Evolutionary conservation across 2,797 vertebrate species (phyloP), one percentile per base, ranked within the genome.

Genomic region (Alfaro cultratus): DNA sequence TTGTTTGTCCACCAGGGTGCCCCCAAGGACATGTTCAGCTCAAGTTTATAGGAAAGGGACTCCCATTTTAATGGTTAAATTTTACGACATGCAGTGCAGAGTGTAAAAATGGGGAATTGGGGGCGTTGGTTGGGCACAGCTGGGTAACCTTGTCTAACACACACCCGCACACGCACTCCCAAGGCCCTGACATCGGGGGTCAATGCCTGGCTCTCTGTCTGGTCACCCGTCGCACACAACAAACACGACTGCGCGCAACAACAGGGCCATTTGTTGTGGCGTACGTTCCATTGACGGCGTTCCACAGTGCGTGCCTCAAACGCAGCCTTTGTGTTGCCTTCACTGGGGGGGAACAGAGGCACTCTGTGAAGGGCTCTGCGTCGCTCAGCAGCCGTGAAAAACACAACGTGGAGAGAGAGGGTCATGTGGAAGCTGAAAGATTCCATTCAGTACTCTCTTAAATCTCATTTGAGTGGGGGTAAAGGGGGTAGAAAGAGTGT

Each of bases 201-300:
- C 93, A 95, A 80, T 62, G 81, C 82, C 89, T 94, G 95, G 94
- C 95, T 94, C 94, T 94, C 94, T 92, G 94, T 96, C 96, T 97
- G 89, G 92, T 92, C 92, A 84, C 92, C 91, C 86, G 87, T 91
- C 86, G 36, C 82, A 67, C 89, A 82, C 86, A 83, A 80, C 68
- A 82, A 73, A 73, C 29, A 73, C 47, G 46, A 34, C 31, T 8
- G n/a, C 84, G 74, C 92, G 88, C 89, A 88, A 97, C 95, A 98
- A 96, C 95, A 91, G 90, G 84, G 72, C 88, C 95, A 84, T 96
- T 98, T 98, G 96, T 98, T 95, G 93, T 81, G 88, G 92, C 94
- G 88, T 90, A 91, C 84, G 85, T 88, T 94, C 91, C 77, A 88
- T 95, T 89, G 94, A 93, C 88, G 88, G 93, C 92, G 82, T 93